These are phyloP conservation scores for Pocillopora damicornis DNA, from an alignment of 64 coral and sea anemone species.

Conservation along the genomic window DNA sequence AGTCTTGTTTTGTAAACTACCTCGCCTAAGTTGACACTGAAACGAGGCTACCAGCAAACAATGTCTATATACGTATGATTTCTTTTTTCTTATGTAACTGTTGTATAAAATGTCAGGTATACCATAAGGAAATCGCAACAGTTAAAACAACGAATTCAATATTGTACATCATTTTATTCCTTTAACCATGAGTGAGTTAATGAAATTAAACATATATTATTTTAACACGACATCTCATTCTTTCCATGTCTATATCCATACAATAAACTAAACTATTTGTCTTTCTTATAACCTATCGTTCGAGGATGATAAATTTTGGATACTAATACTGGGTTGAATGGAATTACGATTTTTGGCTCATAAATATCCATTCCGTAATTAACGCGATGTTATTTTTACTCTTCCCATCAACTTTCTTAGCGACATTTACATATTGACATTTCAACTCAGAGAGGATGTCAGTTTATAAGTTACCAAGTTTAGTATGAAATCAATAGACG, in stretches of 20 bases:
- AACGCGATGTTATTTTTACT: too few species aligned
- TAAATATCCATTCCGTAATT: too few species aligned
- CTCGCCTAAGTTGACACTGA: neutral
- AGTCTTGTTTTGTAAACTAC: too few species aligned
- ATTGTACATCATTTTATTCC: conserved; percentile 35
- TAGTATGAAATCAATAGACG: too few species aligned
- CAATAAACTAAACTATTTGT: conserved; percentile 35
- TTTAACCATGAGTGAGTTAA: conserved; percentile 23
- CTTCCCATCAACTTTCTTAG: too few species aligned
- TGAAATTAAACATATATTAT: conserved; percentile 41
- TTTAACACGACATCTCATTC: neutral
- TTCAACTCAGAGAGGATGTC: too few species aligned
- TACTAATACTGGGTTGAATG: neutral
- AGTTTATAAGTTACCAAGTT: too few species aligned
- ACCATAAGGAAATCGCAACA: neutral
- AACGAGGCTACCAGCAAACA: neutral
- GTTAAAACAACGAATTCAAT: conserved; percentile 25
- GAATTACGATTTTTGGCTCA: too few species aligned
- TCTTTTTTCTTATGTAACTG: too few species aligned
- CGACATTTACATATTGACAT: too few species aligned
- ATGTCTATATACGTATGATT: too few species aligned
- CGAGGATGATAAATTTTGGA: neutral
- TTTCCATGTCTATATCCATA: conserved; percentile 18
- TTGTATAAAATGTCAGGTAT: too few species aligned
- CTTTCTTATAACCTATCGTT: neutral